Percentiles rank a stretch among this genome's conserved stretches.
Evolutionary conservation across 2,113 vertebrate species (phyloP).

Genomic region (Tamias sibiricus): DNA sequence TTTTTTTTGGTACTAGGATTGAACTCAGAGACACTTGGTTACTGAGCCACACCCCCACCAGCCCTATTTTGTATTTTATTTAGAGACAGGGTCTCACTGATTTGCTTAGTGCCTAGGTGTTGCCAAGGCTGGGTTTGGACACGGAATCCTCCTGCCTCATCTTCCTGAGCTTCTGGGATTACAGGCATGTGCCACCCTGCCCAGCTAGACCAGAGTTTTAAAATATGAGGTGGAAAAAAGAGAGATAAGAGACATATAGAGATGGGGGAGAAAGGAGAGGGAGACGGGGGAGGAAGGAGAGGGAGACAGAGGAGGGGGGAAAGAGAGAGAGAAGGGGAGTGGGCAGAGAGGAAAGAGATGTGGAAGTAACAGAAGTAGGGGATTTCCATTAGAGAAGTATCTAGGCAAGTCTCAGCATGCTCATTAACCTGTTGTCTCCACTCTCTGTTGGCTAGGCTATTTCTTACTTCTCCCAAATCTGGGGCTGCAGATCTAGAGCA

Average conservation of each 20-base stretch:
- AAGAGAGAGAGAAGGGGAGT: not conserved
- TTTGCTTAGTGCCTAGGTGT: no score
- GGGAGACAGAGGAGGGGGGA: not conserved
- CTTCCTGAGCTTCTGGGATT: no score
- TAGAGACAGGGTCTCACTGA: no score
- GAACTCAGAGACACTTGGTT: no score
- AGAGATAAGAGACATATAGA: not conserved
- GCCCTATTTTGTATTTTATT: no score
- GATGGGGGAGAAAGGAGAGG: not conserved
- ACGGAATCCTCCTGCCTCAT: no score
- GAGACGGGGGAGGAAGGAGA: not conserved
- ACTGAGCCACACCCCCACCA: no score
- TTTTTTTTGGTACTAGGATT: no score
- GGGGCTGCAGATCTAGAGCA: not conserved
- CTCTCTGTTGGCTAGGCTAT: not conserved
- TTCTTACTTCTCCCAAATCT: not conserved
- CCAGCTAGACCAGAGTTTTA: not conserved
- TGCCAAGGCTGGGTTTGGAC: no score
- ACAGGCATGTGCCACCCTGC: no score
- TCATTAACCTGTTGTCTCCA: not conserved
- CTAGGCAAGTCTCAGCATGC: not conserved
- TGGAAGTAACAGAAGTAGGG: not conserved
- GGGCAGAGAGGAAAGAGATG: not conserved
- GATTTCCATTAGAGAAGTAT: constrained; percentile 21
- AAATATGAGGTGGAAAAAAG: not conserved